These are phyloP conservation scores for Plutomurus gul DNA, from an alignment of 1,140 invertebrate genomes.

Conservation along the genomic window DNA sequence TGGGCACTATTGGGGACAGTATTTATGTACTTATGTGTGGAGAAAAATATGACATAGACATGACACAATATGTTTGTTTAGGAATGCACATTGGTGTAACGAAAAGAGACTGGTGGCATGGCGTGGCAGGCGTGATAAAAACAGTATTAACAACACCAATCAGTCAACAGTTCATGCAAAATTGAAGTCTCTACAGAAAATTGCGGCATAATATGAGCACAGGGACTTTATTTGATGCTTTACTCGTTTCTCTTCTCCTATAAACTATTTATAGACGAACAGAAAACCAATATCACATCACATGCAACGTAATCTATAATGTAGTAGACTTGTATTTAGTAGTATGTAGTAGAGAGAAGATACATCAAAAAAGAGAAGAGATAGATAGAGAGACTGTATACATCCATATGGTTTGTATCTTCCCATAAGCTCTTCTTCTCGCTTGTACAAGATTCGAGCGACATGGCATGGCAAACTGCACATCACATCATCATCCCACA, in stretches of 20 bases:
- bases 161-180: conserved; percentile 19
- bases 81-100: neutral
- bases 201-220: neutral
- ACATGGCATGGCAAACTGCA: neutral
- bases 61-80: neutral
- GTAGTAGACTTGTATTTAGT: too few species aligned
- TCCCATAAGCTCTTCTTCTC: too few species aligned
- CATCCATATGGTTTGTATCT: too few species aligned
- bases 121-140: too few species aligned
- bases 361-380: neutral
- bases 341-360: too few species aligned
- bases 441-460: too few species aligned
- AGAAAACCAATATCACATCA: conserved; percentile 15
- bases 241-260: neutral
- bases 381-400: neutral
- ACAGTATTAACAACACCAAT: conserved; percentile 27
- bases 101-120: conserved; percentile 22
- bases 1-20: too few species aligned
- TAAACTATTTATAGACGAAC: conserved; percentile 17
- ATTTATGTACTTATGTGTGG: too few species aligned
- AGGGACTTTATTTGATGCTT: conserved; percentile 14
- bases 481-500: neutral
- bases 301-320: conserved; percentile 6
- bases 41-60: too few species aligned
- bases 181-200: neutral